phyloP scores from a whole-genome alignment of 2,797 vertebrate species.

The Clarias pachynema region DNA sequence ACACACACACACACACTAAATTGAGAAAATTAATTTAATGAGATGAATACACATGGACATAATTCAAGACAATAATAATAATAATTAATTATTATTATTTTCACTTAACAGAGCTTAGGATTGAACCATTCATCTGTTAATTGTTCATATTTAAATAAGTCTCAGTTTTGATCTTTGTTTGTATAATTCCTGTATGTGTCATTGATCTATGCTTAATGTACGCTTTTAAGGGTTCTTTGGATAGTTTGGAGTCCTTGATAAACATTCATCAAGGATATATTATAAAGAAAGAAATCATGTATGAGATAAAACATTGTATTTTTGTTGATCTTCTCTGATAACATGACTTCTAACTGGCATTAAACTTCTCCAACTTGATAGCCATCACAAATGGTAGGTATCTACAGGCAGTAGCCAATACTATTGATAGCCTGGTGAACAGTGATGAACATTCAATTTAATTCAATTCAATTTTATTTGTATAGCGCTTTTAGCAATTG shows the following conservation, averaged over 20 bases:
- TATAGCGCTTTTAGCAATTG: too few species aligned
- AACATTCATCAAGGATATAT: background rate
- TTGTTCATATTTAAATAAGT: background rate
- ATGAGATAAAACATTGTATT: background rate
- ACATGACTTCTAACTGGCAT: background rate
- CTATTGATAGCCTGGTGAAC: background rate
- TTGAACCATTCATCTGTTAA: background rate
- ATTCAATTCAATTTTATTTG: too few species aligned
- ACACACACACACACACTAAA: background rate
- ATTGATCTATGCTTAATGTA: background rate
- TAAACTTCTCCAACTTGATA: background rate
- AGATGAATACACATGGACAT: background rate
- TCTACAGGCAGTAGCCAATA: background rate
- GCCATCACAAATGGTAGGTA: background rate
- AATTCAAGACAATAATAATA: background rate
- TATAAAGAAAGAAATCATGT: background rate
- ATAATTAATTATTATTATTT: background rate
- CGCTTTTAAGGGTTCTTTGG: background rate
- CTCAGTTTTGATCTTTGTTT: background rate
- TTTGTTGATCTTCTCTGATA: background rate
- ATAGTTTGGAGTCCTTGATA: background rate
- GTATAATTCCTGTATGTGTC: too few species aligned
- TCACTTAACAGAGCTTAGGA: conserved; percentile 8
- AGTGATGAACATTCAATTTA: background rate
- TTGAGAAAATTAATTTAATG: background rate